A percentile compares a stretch with the other conserved stretches of the same genome.
These are phyloP conservation scores for Himalopsyche tibetana DNA, from an alignment of 2,888 invertebrate species.

Conservation along the genomic window DNA sequence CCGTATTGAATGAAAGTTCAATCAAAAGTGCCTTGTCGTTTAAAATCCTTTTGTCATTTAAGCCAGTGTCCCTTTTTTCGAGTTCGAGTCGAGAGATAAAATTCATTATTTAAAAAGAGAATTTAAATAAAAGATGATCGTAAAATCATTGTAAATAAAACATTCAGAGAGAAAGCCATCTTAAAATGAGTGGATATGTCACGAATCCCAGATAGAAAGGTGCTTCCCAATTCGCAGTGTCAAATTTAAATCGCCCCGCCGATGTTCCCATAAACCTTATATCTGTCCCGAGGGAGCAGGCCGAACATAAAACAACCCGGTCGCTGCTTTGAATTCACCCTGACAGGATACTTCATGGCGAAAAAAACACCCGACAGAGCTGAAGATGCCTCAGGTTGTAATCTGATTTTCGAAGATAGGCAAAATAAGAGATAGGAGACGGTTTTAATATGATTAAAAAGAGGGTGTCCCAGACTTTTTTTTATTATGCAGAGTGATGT, in stretches of 20 bases:
- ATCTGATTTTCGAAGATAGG: slow-evolving; percentile 30
- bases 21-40: too few relatives aligned
- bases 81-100: too few relatives aligned
- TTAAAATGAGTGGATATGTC: slow-evolving; percentile 17
- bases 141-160: too few relatives aligned
- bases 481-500: too few relatives aligned
- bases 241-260: slow-evolving; percentile 39
- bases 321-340: slow-evolving; percentile 49
- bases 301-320: slow-evolving; percentile 56
- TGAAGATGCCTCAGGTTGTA: slow-evolving; percentile 7
- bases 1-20: too few relatives aligned
- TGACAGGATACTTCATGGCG: slow-evolving; percentile 27
- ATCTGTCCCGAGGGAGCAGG: slow-evolving; percentile 59
- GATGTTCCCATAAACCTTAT: slow-evolving; percentile 68
- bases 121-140: too few relatives aligned
- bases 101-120: too few relatives aligned
- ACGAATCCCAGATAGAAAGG: slow-evolving; percentile 3
- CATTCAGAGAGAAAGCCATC: background rate
- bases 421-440: background rate
- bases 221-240: slow-evolving; percentile 21
- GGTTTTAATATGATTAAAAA: slow-evolving; percentile 24
- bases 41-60: too few relatives aligned
- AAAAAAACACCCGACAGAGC: slow-evolving; percentile 14
- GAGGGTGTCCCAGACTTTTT: background rate
- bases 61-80: too few relatives aligned